These are phyloP conservation scores for Brenthis ino DNA, from an alignment of 2,888 invertebrate genomes.

Conservation along the genomic window DNA sequence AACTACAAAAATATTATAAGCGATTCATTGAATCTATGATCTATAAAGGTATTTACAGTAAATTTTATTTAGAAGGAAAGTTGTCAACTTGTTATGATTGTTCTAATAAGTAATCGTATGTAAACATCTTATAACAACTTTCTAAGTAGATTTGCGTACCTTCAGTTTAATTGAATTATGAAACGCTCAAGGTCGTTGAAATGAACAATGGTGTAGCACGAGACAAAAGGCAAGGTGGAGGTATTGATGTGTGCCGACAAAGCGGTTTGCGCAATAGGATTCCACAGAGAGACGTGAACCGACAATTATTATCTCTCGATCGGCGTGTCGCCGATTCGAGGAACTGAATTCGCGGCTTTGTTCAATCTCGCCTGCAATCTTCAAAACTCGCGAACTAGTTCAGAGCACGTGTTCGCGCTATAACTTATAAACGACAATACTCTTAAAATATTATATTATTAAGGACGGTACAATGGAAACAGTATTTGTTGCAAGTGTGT, in stretches of 20 bases:
- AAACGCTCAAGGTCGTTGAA: conserved; percentile 72
- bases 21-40: too few species aligned
- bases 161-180: conserved; percentile 65
- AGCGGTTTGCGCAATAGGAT: conserved; percentile 81
- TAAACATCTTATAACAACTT: conserved; percentile 22
- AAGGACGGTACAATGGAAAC: too few species aligned
- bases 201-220: conserved; percentile 78
- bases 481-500: too few species aligned
- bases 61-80: neutral
- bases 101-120: neutral
- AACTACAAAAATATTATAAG: neutral
- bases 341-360: conserved; percentile 57
- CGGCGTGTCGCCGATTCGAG: conserved; percentile 70
- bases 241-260: conserved; percentile 77
- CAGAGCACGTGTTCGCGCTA: conserved; percentile 9
- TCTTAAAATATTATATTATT: too few species aligned
- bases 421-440: neutral
- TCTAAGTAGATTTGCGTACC: conserved; percentile 41
- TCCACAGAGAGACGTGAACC: conserved; percentile 78
- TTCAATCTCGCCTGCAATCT: conserved; percentile 44
- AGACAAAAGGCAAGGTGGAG: conserved; percentile 70
- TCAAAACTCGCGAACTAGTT: conserved; percentile 32
- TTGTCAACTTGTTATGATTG: neutral
- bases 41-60: too few species aligned
- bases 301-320: conserved; percentile 79